Conservation (phyloP, 2,113 vertebrate genomes). For the Clarias batrachus region DNA sequence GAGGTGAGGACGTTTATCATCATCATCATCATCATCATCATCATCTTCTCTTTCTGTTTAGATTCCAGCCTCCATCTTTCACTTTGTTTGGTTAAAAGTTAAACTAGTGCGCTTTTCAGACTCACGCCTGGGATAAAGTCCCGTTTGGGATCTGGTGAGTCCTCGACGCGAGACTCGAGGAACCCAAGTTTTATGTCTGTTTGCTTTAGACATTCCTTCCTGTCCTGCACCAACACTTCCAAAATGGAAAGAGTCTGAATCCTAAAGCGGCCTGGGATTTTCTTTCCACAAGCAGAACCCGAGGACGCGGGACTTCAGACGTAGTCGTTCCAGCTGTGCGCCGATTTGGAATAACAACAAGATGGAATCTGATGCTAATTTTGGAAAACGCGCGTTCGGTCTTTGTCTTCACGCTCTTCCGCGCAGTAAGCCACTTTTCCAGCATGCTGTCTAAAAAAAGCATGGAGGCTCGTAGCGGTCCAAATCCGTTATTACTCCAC, state of each 20-base stretch:
- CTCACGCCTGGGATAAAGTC: too few species aligned
- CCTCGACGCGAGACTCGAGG: not conserved
- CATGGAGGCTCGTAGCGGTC: not conserved
- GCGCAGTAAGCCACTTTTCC: not conserved
- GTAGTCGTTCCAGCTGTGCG: too few species aligned
- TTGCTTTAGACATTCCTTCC: not conserved
- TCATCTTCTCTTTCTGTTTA: not conserved
- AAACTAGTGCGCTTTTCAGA: too few species aligned
- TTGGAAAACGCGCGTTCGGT: not conserved
- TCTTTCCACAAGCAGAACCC: not conserved
- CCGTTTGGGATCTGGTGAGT: not conserved
- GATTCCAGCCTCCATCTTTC: not conserved
- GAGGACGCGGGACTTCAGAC: not conserved
- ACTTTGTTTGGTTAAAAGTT: not conserved
- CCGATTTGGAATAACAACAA: not conserved
- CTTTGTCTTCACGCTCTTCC: too few species aligned
- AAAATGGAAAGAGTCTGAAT: not conserved
- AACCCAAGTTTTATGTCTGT: not conserved
- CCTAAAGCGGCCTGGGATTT: not conserved
- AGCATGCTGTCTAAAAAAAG: not conserved
- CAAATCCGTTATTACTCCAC: too few species aligned
- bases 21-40: not conserved
- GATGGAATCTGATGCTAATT: not conserved
- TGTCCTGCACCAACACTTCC: not conserved
- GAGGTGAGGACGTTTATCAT: conserved; percentile 65